Percentiles rank a stretch among this genome's conserved stretches.
phyloP scores from a whole-genome alignment of 2,797 vertebrate genomes.

The Poecile montanus region DNA sequence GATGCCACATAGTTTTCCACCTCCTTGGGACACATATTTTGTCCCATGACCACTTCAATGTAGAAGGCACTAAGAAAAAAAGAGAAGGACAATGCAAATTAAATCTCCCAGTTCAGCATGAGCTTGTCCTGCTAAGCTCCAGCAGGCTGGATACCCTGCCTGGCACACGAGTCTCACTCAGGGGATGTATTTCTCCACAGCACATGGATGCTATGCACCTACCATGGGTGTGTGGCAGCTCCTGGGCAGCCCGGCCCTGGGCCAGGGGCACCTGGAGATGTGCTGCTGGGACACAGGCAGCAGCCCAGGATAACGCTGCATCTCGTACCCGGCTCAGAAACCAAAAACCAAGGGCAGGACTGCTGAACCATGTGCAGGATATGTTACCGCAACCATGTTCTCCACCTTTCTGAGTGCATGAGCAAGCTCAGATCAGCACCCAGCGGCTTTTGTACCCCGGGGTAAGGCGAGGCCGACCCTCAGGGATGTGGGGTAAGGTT shows the following conservation, averaged over 20 bases:
- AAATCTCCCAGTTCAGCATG: background rate
- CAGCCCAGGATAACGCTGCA: rapidly evolving
- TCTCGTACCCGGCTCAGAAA: rapidly evolving
- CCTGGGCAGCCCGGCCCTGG: background rate
- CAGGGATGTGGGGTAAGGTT: background rate
- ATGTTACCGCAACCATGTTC: rapidly evolving
- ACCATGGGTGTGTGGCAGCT: rapidly evolving
- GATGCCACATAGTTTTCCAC: slow-evolving; percentile 78
- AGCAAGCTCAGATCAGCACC: background rate
- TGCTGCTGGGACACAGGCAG: rapidly evolving
- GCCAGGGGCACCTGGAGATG: background rate
- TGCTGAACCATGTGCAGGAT: rapidly evolving
- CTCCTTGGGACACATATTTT: background rate
- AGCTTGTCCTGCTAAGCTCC: background rate
- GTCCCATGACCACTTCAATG: background rate
- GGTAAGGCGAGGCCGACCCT: rapidly evolving
- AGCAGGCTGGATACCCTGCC: background rate
- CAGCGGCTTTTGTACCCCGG: rapidly evolving
- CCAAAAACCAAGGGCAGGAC: too few species aligned
- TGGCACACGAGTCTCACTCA: rapidly evolving
- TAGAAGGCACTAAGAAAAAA: background rate
- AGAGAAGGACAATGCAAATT: background rate
- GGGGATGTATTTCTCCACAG: background rate
- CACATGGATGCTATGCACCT: rapidly evolving
- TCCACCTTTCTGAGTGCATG: rapidly evolving